Evolutionary conservation across 2,113 vertebrate species (phyloP), one percentile per base, ranked within the genome.

Genomic region (Otus sunia): DNA sequence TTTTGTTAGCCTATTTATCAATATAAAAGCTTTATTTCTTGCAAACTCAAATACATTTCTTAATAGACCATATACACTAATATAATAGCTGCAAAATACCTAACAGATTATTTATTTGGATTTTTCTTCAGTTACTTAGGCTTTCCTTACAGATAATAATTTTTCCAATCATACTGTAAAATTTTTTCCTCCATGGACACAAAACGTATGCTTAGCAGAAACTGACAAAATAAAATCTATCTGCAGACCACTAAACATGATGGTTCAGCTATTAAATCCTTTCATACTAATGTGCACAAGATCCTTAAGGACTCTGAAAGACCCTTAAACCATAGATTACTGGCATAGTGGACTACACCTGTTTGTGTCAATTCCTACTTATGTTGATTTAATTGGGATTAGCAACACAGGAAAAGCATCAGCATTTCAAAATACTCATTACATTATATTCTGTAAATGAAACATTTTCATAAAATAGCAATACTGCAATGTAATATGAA

Each of bases 401-500:
- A 96, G 18, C 3, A 18, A 47, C 39, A 88, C 52, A 87, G 39
- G 43, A 92, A 96, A 87, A 88, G 19, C 49, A 92, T 29, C 49
- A 88, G 66, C 67, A 45, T 53, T 83, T 68, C 23, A 68, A 78
- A 93, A 88, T n/a, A 64, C 29, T 52, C 26, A 68, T 60, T 82
- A 90, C 47, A 30, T 25, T 90, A 34, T 53, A 83, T 73, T 76
- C 83, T 58, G 37, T 67, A 90, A 95, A 72, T 50, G 4, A 59
- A 95, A 92, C 45, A 43, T 49, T 81, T 94, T 66, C 22, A 69
- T 92, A 92, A 92, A 86, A 88, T 19, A 74, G 14, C 55, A 91
- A 87, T 71, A 79, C 8, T 59, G 16, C 15, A 37, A 7, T 6
- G 3, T 81, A 66, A 45, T 50, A 74, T 59, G 19, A 83, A 81